Base-by-base conservation (phyloP, 2,888 invertebrate species). In the Sinopyrophorus schimmeli region DNA sequence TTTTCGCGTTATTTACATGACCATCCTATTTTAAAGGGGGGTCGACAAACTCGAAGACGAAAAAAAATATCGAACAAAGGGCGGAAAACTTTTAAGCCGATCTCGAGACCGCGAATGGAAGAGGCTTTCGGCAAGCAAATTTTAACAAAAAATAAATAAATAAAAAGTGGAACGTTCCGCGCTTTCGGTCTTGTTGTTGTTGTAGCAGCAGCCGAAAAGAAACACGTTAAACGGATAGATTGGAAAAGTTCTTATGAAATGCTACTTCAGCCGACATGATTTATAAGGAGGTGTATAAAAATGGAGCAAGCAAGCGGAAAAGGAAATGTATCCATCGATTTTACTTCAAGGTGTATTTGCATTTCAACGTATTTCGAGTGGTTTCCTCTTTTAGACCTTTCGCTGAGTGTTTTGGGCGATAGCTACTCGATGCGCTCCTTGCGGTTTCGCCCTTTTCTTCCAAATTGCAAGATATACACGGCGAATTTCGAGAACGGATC, bases 261-360 rank as follows among this genome's bases (percentile, higher is more conserved):
- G 39, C 24, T 27, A 26, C 34, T 24, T 27, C 28, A 17, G 9
- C 30, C 35, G 15, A 31, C 31, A 48, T 30, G 37, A 42, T 28
- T 42, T 41, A 42, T 41, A 42, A 27, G 42, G 27, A 28, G 41
- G 31, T 35, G 34, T 43, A 32, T 38, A 47, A 41, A 47, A 41
- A 43, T 38, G 37, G 49, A 31, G 30, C 37, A 48, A 48, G 37
- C 24, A 42, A 24, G 28, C 46, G 46, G 30, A 47, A 47, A 31
- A 42, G 49, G 49, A 43, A 49, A 49, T 43, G 43, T 49, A 43
- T 38, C 42, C 42, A 43, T 49, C 49, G 49, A 49, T 49, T 49
- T 38, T 38, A 37, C 41, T 12, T 17, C 31, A 9, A 15, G 14
- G 34, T 23, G 32, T 31, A 49, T 49, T 49, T 43, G 43, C 49